Conservation (phyloP, 1,140 invertebrate species). For the Bombus terrestris region DNA sequence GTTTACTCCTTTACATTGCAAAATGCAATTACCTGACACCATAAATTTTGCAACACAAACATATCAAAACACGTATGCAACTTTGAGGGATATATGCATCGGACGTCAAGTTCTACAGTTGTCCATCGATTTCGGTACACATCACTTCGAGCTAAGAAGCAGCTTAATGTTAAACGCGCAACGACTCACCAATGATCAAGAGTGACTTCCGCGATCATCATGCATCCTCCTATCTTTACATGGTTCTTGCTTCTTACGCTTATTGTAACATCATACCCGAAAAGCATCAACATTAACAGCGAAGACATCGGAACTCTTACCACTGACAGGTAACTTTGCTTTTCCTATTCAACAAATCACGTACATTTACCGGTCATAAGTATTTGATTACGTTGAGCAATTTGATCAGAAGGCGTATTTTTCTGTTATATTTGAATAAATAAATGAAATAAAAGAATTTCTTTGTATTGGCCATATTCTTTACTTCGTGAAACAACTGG, state of each 20-base stretch:
- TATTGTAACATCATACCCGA: neutral
- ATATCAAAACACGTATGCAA: constrained; percentile 41
- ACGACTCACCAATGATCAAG: neutral
- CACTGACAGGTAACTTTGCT: constrained; percentile 12
- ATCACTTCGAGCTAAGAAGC: constrained; percentile 13
- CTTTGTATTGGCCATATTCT: too few relatives aligned
- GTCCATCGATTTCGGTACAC: constrained; percentile 18
- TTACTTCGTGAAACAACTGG: too few relatives aligned
- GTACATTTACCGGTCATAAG: too few relatives aligned
- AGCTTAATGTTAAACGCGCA: neutral
- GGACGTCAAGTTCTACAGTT: constrained; percentile 23
- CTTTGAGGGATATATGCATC: constrained; percentile 17
- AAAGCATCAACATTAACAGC: neutral
- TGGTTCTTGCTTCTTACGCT: neutral
- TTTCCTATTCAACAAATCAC: neutral
- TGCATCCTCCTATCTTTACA: neutral
- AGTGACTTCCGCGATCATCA: constrained; percentile 19
- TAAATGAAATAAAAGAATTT: too few relatives aligned
- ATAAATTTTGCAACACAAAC: constrained; percentile 39
- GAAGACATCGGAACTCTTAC: neutral
- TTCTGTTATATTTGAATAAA: too few relatives aligned
- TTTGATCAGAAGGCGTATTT: too few relatives aligned
- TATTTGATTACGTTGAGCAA: too few relatives aligned
- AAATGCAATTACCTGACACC: constrained; percentile 24
- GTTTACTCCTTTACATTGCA: constrained; percentile 28